Base-by-base conservation (phyloP, 2,113 vertebrate genomes). In the Charadrius vociferus region DNA sequence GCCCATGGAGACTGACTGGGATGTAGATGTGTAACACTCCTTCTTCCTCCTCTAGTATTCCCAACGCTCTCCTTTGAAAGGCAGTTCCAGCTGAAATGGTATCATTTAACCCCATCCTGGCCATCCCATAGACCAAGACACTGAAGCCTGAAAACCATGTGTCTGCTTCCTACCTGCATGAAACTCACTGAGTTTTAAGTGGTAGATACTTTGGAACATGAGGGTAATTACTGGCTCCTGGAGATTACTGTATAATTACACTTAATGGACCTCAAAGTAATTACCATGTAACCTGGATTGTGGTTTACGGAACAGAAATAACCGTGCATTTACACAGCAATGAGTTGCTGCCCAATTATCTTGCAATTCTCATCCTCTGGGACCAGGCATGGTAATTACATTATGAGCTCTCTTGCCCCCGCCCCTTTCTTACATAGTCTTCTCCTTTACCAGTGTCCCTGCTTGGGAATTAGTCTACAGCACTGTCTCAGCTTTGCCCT, bases 221-320 rank as follows among this genome's bases (percentile, higher is more conserved):
- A 86, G 74, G 66, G 86, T 95, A 97, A 97, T 98, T 97, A 97
- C 93, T 96, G 97, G 90, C 90, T 98, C 94, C 88, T 96, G 91
- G 86, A 86, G 74, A 94, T 96, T 96, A 94, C 94, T 90, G 84
- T 89, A 71, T 96, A 97, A 97, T 98, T 97, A 95, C 84, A 96
- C 90, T 97, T 98, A 98, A 98, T 97, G 97, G 94, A 94, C 81
- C 93, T 86, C 93, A 88, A 88, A 97, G 94, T 96, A 98, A 97
- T 97, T 98, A 95, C 93, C 61, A 36, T 41, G 81, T 94, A 96
- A 93, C 90, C 79, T 62, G 93, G 85, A 85, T 92, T 96, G 91
- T 70, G 97, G 96, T 95, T 97, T 96, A 90, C 19, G 15, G 87
- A 93, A 86, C 92, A 86, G 93, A 97, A 98, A 97, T 97, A 98